Evolutionary conservation across 2,888 invertebrate species (phyloP).

Genomic region (Eristalinus aeneus): DNA sequence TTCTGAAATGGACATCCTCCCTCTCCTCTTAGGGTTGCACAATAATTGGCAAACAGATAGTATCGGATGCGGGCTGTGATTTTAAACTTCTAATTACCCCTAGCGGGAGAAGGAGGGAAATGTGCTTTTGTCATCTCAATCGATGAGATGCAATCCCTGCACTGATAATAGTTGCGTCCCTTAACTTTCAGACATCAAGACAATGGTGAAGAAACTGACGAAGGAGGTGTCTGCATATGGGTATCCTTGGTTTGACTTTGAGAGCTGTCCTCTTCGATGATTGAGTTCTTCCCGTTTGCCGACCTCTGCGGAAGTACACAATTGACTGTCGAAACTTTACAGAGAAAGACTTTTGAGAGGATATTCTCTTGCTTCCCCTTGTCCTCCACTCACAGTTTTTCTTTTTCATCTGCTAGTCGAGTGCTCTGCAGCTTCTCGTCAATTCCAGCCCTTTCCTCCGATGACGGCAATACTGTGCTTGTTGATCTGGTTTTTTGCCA

Average conservation of each 20-base stretch:
- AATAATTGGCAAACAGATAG: background rate
- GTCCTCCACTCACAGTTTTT: background rate
- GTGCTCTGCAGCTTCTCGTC: background rate
- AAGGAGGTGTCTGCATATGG: background rate
- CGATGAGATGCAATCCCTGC: conserved; percentile 3
- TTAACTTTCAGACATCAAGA: background rate
- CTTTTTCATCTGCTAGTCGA: background rate
- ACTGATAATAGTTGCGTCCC: background rate
- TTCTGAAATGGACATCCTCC: conserved; percentile 48
- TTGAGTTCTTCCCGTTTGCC: background rate
- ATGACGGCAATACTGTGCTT: background rate
- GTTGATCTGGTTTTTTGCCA: background rate
- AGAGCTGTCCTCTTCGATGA: background rate
- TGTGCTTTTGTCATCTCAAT: conserved; percentile 4
- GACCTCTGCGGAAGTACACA: background rate
- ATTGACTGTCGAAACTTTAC: background rate
- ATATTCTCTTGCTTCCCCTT: background rate
- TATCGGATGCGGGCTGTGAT: background rate
- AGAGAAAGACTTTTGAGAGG: background rate
- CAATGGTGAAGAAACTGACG: background rate
- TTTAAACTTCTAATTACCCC: background rate
- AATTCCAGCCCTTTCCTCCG: background rate
- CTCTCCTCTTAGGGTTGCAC: background rate
- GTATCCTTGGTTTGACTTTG: background rate
- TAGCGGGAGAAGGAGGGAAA: background rate